A percentile compares a stretch with the other conserved stretches of the same genome.
Conservation (phyloP, 2,797 vertebrate species). For the Rhinichthys osculus region DNA sequence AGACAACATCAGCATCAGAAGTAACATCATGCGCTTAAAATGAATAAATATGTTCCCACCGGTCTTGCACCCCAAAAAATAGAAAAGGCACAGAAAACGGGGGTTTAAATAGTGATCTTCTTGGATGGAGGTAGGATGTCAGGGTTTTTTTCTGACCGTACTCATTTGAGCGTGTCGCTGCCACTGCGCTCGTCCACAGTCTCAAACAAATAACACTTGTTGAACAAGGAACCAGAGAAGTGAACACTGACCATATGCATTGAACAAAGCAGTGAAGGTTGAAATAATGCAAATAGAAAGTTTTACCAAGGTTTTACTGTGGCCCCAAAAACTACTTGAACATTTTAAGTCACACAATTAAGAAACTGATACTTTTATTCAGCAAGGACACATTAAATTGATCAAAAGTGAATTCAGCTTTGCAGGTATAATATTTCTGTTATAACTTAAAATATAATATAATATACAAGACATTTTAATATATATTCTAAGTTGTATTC, state of each 20-base stretch:
- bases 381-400: background rate
- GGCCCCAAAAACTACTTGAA: background rate
- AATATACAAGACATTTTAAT: too few species aligned
- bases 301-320: background rate
- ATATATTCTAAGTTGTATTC: too few species aligned
- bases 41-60: background rate
- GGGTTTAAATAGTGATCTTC: conserved; percentile 32
- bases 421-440: background rate
- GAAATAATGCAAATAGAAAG: background rate
- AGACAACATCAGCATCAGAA: background rate
- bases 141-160: conserved; percentile 58
- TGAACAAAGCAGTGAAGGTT: background rate
- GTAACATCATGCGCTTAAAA: conserved; percentile 13
- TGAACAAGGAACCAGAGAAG: conserved; percentile 23
- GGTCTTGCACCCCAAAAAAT: background rate
- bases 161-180: conserved; percentile 72
- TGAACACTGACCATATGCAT: background rate
- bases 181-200: conserved; percentile 66
- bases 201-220: conserved; percentile 42
- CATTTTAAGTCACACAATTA: background rate
- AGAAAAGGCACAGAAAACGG: conserved; percentile 36
- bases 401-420: background rate
- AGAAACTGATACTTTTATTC: background rate
- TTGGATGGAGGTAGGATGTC: conserved; percentile 63
- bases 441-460: background rate